Evolutionary conservation across 2,888 invertebrate species (phyloP).

Genomic region (Caenorhabditis doughertyi): DNA sequence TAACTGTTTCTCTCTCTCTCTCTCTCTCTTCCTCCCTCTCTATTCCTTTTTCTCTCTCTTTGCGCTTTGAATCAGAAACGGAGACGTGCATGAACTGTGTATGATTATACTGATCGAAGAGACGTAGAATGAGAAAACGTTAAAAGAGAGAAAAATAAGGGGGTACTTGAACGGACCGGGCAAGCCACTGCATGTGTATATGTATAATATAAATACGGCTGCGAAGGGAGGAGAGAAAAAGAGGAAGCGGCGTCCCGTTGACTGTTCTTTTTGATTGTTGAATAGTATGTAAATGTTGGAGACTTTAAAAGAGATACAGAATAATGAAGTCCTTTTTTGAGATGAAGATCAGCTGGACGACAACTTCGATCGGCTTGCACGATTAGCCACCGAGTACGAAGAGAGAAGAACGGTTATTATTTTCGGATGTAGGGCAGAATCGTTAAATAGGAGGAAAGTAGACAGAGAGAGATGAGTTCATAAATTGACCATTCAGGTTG

Average conservation of each 20-base stretch:
- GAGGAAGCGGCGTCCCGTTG: slow-evolving; percentile 49
- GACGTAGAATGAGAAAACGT: slow-evolving; percentile 27
- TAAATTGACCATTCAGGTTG: slow-evolving; percentile 11
- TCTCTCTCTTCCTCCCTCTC: slow-evolving; percentile 35
- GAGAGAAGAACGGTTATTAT: slow-evolving; percentile 56
- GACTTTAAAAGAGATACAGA: background rate
- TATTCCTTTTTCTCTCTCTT: slow-evolving; percentile 30
- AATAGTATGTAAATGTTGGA: slow-evolving; percentile 11
- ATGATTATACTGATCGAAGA: slow-evolving; percentile 32
- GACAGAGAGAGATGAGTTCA: slow-evolving; percentile 31
- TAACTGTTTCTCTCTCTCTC: slow-evolving; percentile 48
- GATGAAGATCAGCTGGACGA: slow-evolving; percentile 58
- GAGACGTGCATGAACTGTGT: slow-evolving; percentile 27
- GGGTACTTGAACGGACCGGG: slow-evolving; percentile 61
- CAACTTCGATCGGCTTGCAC: slow-evolving; percentile 59
- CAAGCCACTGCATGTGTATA: slow-evolving; percentile 63
- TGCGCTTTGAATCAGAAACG: slow-evolving; percentile 45
- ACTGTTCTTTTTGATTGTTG: slow-evolving; percentile 47
- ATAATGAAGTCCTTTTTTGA: slow-evolving; percentile 52
- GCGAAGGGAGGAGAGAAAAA: slow-evolving; percentile 2
- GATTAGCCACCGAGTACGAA: slow-evolving; percentile 44
- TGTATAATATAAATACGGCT: slow-evolving; percentile 65
- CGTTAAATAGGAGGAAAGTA: slow-evolving; percentile 39
- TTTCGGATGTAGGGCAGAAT: slow-evolving; percentile 59
- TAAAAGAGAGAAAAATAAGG: background rate